These are phyloP conservation scores for Embiotoca jacksoni DNA, from an alignment of 2,113 vertebrate genomes.

Conservation along the genomic window DNA sequence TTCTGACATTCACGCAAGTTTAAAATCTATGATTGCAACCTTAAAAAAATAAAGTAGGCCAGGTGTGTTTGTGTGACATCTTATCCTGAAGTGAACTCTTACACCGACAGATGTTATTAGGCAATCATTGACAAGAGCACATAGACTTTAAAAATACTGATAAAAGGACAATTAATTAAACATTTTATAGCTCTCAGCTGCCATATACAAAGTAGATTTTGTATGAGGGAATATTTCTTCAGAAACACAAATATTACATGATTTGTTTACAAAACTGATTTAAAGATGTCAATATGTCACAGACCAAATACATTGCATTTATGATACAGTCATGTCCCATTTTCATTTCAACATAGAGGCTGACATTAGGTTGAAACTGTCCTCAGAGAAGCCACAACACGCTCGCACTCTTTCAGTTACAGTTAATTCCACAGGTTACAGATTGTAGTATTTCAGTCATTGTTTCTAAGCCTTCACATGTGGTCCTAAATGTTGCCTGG, in stretches of 20 bases:
- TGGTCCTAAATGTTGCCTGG: not conserved
- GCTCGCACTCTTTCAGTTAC: not conserved
- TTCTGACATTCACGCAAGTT: not conserved
- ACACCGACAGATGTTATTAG: too few relatives aligned
- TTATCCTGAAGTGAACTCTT: not conserved
- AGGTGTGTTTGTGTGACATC: not conserved
- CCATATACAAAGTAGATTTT: not conserved
- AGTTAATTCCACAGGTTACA: not conserved
- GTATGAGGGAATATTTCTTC: too few relatives aligned
- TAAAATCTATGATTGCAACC: too few relatives aligned
- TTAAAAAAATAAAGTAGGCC: too few relatives aligned
- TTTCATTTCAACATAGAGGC: slow-evolving; percentile 6
- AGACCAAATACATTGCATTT: slow-evolving; percentile 16
- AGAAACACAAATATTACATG: too few relatives aligned
- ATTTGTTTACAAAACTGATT: not conserved
- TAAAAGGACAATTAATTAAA: slow-evolving; percentile 10
- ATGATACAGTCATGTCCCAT: not conserved
- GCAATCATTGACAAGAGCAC: too few relatives aligned
- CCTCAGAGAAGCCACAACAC: not conserved
- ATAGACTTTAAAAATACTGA: not conserved
- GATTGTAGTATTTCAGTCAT: not conserved
- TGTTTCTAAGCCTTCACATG: not conserved
- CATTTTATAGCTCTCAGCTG: not conserved
- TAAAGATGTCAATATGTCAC: not conserved
- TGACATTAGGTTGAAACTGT: not conserved